Evolutionary conservation across 1,140 invertebrate species (phyloP), one percentile per base, ranked within the genome.

Genomic region (Heliconius himera): DNA sequence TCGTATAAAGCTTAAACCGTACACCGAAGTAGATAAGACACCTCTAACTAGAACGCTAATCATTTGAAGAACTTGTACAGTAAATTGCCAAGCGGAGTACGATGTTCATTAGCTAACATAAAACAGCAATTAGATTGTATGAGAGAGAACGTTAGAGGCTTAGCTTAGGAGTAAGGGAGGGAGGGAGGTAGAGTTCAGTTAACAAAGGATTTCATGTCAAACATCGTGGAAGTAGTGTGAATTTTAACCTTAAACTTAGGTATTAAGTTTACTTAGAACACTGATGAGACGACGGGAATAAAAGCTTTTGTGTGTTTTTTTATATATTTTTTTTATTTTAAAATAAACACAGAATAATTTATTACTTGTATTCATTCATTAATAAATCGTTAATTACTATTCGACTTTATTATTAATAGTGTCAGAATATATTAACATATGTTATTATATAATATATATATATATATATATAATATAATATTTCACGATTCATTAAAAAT

Each of bases 231-330:
- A 86, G 85, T 85, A 89, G 86, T 91, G 73, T 76, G 94, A 95
- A 95, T 95, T 95, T 95, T 95, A 95, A 95, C 94, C 95, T 95
- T 93, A 88, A 88, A 94, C 94, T 94, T 95, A n/a, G 2, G 76
- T 73, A 78, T 73, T 78, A 41, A 78, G 76, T 78, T 78, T 76
- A 66, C 51, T 76, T 60, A 70, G 74, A 29, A 76, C 36, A n/a
- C 20, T 46, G 74, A 76, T 18, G 26, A 70, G 26, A 18, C 22
- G 60, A 16, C 26, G 13, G 3, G 29, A 5, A 18, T 11, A 22
- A 13, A 26, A 66, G 9, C 11, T 29, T 66, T 66, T 66, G 6
- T 29, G 11, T 5, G 2, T 66, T 66, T 66, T 56, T n/a, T 54
- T 54, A n/a, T n/a, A 4, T 33, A 33, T 36, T 20, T 51, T 20